phyloP scores from a whole-genome alignment of 1,140 invertebrate genomes.

The Ephestia elutella region DNA sequence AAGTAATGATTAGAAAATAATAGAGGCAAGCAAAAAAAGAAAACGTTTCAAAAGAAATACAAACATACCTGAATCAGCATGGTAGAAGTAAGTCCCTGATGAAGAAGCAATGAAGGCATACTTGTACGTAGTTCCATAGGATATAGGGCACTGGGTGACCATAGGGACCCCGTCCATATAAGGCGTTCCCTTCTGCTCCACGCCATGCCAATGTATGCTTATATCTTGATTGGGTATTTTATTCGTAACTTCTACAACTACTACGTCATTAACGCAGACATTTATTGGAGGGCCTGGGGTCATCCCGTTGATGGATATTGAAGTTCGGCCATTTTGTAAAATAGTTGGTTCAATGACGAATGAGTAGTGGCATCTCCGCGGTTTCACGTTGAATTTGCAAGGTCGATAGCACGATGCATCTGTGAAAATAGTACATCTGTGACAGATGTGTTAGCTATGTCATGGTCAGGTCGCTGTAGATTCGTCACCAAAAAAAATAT shows the following conservation, averaged over 20 bases:
- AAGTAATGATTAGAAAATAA: too few relatives aligned
- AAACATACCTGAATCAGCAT: conserved; percentile 77
- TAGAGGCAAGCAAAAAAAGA: too few relatives aligned
- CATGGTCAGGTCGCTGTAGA: too few relatives aligned
- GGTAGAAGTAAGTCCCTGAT: conserved; percentile 82
- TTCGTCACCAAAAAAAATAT: too few relatives aligned
- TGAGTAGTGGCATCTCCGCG: conserved; percentile 53
- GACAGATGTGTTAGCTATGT: background rate
- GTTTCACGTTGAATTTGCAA: conserved; percentile 71
- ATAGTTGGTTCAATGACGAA: conserved; percentile 54
- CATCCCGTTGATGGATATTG: conserved; percentile 82
- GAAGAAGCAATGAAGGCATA: conserved; percentile 81
- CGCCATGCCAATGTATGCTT: conserved; percentile 86
- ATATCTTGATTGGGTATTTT: conserved; percentile 79
- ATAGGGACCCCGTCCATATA: conserved; percentile 88
- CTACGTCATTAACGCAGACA: conserved; percentile 88
- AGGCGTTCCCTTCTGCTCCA: conserved; percentile 81
- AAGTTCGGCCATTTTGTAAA: conserved; percentile 37
- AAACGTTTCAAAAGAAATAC: too few relatives aligned
- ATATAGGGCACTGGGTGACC: conserved; percentile 85
- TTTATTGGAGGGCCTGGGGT: conserved; percentile 88
- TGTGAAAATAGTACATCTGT: conserved; percentile 31
- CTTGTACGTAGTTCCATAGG: conserved; percentile 82
- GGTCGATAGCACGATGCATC: conserved; percentile 65
- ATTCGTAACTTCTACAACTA: conserved; percentile 88